These are phyloP conservation scores for Drosophila nigromelanica DNA, from an alignment of 1,140 invertebrate genomes.

Conservation along the genomic window DNA sequence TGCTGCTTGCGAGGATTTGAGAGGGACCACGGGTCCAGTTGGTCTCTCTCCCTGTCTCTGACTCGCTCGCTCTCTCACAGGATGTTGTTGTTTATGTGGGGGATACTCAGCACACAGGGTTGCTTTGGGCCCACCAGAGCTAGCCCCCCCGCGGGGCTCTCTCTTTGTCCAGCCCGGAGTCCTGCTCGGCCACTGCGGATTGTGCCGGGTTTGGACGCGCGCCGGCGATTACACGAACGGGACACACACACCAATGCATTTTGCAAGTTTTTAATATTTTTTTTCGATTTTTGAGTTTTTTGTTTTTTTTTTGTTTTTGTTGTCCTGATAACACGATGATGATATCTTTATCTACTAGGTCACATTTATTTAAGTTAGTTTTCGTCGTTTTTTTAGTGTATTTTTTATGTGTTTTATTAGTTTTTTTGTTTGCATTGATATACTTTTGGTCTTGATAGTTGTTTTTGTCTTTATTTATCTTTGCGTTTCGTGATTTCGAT, in stretches of 20 bases:
- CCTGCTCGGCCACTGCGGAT: slow-evolving; percentile 9
- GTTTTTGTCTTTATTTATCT: slow-evolving; percentile 59
- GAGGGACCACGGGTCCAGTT: no score
- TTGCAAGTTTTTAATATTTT: slow-evolving; percentile 68
- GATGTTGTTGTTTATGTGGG: slow-evolving; percentile 13
- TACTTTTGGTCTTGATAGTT: slow-evolving; percentile 76
- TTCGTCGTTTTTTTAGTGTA: slow-evolving; percentile 73
- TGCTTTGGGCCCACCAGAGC: neutral
- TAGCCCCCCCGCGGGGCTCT: slow-evolving; percentile 7
- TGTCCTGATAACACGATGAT: slow-evolving; percentile 77
- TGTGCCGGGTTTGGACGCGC: slow-evolving; percentile 36
- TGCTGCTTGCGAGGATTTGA: no score
- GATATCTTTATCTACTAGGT: slow-evolving; percentile 74
- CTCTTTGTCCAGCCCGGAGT: slow-evolving; percentile 23
- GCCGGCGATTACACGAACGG: slow-evolving; percentile 79
- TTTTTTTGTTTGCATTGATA: slow-evolving; percentile 82
- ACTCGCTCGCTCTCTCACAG: no score
- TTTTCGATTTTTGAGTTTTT: slow-evolving; percentile 64
- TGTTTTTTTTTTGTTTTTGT: slow-evolving; percentile 8
- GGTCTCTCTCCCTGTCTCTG: no score
- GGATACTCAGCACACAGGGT: neutral
- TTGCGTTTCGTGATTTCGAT: slow-evolving; percentile 71
- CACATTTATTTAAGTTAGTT: slow-evolving; percentile 79
- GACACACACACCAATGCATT: slow-evolving; percentile 82
- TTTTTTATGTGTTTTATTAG: slow-evolving; percentile 70